A percentile compares a stretch with the other conserved stretches of the same genome.
These are phyloP conservation scores for Ochropleura plecta DNA, from an alignment of 2,888 invertebrate species.

Conservation along the genomic window DNA sequence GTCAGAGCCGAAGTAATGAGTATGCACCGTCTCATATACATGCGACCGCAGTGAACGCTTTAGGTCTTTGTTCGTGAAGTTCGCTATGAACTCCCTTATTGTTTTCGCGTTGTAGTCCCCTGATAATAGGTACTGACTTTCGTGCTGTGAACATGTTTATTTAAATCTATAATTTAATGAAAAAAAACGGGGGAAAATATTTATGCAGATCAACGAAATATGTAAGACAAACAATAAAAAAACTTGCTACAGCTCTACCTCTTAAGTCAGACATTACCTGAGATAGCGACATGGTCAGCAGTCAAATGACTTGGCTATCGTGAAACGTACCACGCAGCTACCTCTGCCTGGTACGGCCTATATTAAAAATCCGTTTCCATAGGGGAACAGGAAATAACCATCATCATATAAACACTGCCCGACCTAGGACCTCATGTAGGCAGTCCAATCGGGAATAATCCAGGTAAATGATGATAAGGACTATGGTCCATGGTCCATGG, in stretches of 20 bases:
- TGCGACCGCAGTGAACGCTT: slow-evolving; percentile 83
- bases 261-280: not conserved
- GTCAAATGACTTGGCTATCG: not conserved
- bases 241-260: not conserved
- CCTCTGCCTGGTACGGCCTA: not conserved
- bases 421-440: too few relatives aligned
- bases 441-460: not conserved
- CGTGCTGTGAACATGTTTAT: slow-evolving; percentile 88
- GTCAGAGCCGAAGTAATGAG: slow-evolving; percentile 84
- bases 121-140: slow-evolving; percentile 92
- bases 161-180: not conserved
- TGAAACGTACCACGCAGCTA: not conserved
- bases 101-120: slow-evolving; percentile 87
- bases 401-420: too few relatives aligned
- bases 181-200: not conserved
- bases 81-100: slow-evolving; percentile 89
- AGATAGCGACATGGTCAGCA: not conserved
- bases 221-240: not conserved
- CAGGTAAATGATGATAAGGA: not conserved
- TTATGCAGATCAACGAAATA: not conserved
- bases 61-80: slow-evolving; percentile 85
- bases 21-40: slow-evolving; percentile 80
- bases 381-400: not conserved
- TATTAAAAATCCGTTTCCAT: not conserved
- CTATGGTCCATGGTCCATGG: not conserved